Conservation (phyloP, 2,113 vertebrate genomes). For the Silurus glanis region DNA sequence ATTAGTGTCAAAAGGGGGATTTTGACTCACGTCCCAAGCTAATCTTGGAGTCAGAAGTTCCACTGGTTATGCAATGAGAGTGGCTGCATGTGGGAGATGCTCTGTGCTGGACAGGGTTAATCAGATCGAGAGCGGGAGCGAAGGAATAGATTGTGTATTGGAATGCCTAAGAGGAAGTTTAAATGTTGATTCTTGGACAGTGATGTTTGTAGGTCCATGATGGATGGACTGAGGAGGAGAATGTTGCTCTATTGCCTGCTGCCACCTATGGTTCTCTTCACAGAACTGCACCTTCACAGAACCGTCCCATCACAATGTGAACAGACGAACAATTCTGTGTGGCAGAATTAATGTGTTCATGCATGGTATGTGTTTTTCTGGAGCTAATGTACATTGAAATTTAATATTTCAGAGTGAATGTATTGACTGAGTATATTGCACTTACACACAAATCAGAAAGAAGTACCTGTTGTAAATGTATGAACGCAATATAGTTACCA, state of each 20-base stretch:
- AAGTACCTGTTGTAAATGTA: not conserved
- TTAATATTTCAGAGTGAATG: not conserved
- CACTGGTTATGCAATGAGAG: conserved; percentile 22
- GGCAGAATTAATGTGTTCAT: conserved; percentile 1
- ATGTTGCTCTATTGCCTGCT: conserved; percentile 61
- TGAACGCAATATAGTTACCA: not conserved
- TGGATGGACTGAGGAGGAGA: conserved; percentile 20
- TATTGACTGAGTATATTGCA: not conserved
- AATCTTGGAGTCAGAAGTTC: conserved; percentile 18
- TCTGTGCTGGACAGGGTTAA: not conserved
- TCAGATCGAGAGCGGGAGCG: not conserved
- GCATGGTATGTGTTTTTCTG: not conserved
- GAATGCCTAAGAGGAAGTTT: conserved; percentile 63
- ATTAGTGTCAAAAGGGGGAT: conserved; percentile 54
- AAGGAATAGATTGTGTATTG: conserved; percentile 35
- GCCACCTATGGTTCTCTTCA: conserved; percentile 64
- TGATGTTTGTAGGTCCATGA: conserved; percentile 42
- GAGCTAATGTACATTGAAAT: not conserved
- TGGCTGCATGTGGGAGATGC: not conserved
- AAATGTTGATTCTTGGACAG: conserved; percentile 53
- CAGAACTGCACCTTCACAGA: conserved; percentile 45
- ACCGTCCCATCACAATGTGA: conserved; percentile 12
- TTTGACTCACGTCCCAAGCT: conserved; percentile 31
- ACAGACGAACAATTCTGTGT: not conserved
- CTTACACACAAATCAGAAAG: not conserved